Conservation (phyloP, 2,888 invertebrate species). For the Lasioglossum vierecki region DNA sequence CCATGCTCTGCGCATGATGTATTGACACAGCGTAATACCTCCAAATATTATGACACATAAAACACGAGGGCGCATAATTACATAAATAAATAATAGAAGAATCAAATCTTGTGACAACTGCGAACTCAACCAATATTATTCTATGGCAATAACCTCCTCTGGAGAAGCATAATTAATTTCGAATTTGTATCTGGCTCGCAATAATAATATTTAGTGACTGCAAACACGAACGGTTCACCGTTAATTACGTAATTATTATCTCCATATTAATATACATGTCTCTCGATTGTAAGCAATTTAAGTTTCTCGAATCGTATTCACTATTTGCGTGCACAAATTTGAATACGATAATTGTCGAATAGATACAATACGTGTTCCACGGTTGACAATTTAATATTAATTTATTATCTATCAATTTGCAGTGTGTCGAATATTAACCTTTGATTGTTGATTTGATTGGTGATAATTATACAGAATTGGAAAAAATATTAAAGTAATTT, state of each 20-base stretch:
- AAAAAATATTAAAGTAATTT: too few relatives aligned
- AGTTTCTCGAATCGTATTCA: background rate
- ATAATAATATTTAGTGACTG: background rate
- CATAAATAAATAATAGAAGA: background rate
- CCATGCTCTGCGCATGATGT: background rate
- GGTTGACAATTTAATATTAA: background rate
- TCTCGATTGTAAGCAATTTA: background rate
- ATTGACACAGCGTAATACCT: background rate
- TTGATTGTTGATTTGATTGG: too few relatives aligned
- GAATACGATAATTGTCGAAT: background rate
- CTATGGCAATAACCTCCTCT: background rate
- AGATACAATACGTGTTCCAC: background rate
- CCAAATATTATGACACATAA: background rate
- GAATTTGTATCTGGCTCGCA: background rate
- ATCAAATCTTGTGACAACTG: background rate
- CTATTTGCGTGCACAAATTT: background rate
- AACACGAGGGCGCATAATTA: background rate
- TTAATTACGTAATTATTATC: background rate
- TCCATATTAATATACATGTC: background rate
- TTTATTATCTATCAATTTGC: background rate
- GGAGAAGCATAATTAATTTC: constrained; percentile 10
- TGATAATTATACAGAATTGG: too few relatives aligned
- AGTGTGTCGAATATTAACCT: background rate
- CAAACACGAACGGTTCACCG: background rate
- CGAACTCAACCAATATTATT: background rate